phyloP scores from a whole-genome alignment of 2,113 vertebrate genomes.

The Rhombomys opimus region DNA sequence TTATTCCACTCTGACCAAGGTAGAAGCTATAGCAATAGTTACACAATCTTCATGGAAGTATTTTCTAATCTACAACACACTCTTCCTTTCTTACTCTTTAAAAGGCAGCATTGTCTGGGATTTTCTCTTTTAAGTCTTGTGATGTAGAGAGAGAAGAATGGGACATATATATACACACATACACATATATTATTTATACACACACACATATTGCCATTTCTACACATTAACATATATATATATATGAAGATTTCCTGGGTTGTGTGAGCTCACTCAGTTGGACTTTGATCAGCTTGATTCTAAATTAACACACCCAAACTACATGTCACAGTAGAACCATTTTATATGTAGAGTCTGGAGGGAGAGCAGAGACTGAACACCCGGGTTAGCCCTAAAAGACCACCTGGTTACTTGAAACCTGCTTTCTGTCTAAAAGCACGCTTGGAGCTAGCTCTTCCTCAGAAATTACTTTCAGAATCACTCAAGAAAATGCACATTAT shows the following conservation, averaged over 20 bases:
- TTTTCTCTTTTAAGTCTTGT: not conserved
- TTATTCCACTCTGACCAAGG: not conserved
- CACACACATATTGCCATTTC: no score
- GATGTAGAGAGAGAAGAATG: not conserved
- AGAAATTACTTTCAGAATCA: constrained; percentile 37
- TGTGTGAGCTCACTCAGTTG: not conserved
- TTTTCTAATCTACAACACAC: not conserved
- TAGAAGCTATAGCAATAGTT: not conserved
- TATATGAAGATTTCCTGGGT: not conserved
- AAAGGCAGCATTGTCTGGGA: not conserved
- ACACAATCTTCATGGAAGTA: not conserved
- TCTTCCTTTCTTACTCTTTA: not conserved
- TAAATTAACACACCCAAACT: not conserved
- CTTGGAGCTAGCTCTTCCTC: not conserved
- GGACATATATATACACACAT: not conserved
- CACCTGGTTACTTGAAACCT: not conserved
- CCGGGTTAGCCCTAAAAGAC: not conserved
- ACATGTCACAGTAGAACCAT: not conserved
- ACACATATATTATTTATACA: no score
- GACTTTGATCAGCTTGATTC: not conserved
- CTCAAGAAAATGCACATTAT: not conserved
- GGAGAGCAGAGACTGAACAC: not conserved
- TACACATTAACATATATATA: no score
- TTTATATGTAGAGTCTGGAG: not conserved
- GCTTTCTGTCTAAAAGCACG: not conserved